Percentiles rank a stretch among this genome's conserved stretches.
These are phyloP conservation scores for Peromyscus maniculatus DNA, from an alignment of 2,113 vertebrate genomes.

Conservation along the genomic window DNA sequence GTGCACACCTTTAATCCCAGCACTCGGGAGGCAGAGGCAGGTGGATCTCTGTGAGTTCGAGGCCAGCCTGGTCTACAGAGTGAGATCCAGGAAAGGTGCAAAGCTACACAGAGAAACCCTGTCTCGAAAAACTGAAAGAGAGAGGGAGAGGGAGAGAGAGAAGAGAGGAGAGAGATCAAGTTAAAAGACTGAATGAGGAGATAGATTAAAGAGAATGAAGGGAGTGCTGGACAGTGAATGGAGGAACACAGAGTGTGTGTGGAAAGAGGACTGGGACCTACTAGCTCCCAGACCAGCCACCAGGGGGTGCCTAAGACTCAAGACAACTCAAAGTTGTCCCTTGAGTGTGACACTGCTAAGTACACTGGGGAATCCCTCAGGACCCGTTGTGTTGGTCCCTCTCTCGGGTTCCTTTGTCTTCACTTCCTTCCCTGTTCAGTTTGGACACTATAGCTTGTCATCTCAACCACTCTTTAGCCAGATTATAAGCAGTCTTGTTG, in stretches of 20 bases:
- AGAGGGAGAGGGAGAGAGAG: neutral
- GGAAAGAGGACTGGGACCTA: neutral
- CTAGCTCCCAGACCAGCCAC: conserved; percentile 4
- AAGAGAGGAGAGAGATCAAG: neutral
- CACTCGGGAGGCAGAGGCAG: too few species aligned
- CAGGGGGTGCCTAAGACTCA: conserved; percentile 34
- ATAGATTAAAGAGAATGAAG: neutral
- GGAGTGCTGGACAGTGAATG: neutral
- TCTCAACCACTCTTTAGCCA: neutral
- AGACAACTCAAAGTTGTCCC: neutral
- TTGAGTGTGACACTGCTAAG: neutral
- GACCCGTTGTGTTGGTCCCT: neutral
- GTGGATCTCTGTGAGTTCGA: too few species aligned
- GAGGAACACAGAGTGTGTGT: neutral
- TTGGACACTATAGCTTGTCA: neutral
- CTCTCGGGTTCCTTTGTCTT: neutral
- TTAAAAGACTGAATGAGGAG: neutral
- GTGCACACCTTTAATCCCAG: too few species aligned
- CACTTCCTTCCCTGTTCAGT: neutral
- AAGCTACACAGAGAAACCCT: too few species aligned
- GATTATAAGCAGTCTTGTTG: neutral
- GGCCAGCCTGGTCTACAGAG: too few species aligned
- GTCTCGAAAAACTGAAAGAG: too few species aligned
- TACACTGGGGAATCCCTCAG: neutral
- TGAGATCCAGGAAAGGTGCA: too few species aligned